Evolutionary conservation across 2,888 invertebrate genomes (phyloP), one percentile per base, ranked within the genome.

Genomic region (Ectemnius cavifrons): DNA sequence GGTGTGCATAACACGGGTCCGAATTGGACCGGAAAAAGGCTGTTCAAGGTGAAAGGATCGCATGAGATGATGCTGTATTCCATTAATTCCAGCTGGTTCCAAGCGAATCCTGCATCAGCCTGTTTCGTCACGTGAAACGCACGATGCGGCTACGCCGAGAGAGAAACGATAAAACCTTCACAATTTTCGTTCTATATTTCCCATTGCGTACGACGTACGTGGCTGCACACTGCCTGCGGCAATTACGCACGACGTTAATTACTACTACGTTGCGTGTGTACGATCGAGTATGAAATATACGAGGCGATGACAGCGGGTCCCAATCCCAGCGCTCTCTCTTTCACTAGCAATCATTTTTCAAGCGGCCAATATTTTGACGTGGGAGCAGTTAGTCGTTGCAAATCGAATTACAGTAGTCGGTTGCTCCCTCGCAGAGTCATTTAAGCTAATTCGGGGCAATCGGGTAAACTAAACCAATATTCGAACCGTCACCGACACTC

Each of bases 211-310:
- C 16, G 63, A 72, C 62, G 20, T 20, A 45, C 62, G 27, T 14
- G 23, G 11, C 70, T 61, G 18, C n/a, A 16, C 63, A 63, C 46
- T 63, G 66, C 52, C 49, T 59, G 6, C 28, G 71, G 45, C 73
- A 73, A 73, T 73, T 73, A 71, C 71, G 57, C 37, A 8, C 20
- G 16, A 1, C 49, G 58, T 45, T 71, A 73, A 73, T 73, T 73
- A 66, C 71, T 46, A 20, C n/a, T n/a, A 14, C 46, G 59, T 71
- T 63, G 52, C 59, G 73, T 66, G n/a, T n/a, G 46, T 62, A 59
- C 65, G 63, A 71, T 45, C 46, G 71, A 45, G 59, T 46, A 71
- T 62, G 62, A 66, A 70, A 73, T 73, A 63, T 65, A 71, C 62
- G 63, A 73, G 58, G 71, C 52, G 13, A 62, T 58, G 59, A 11